These are phyloP conservation scores for Scaptomyza polygonia DNA, from an alignment of 2,888 invertebrate species.

Conservation along the genomic window DNA sequence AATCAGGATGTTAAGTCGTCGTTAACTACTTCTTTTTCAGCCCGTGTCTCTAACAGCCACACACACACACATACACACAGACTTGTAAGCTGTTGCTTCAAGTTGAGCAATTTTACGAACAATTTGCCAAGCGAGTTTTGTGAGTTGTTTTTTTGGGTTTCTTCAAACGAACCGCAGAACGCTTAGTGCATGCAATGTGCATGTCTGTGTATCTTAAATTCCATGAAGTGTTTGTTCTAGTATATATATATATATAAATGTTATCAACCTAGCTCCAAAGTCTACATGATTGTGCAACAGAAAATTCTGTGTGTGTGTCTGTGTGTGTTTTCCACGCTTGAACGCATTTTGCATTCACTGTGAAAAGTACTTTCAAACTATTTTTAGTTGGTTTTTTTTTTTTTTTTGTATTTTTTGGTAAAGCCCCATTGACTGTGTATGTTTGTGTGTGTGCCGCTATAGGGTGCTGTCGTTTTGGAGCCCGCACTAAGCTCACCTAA, in stretches of 20 bases:
- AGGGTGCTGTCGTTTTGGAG: slow-evolving; percentile 3
- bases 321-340: slow-evolving; percentile 13
- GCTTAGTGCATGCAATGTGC: background rate
- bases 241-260: background rate
- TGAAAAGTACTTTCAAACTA: background rate
- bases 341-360: slow-evolving; percentile 2
- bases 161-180: background rate
- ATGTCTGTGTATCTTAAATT: background rate
- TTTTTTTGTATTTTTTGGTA: slow-evolving; percentile 2
- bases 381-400: too few relatives aligned
- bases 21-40: slow-evolving; percentile 22
- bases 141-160: background rate
- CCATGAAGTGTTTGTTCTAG: background rate
- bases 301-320: slow-evolving; percentile 16
- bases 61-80: slow-evolving; percentile 2
- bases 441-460: background rate
- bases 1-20: slow-evolving; percentile 30
- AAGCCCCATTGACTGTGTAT: background rate
- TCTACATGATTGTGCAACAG: slow-evolving; percentile 16
- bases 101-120: slow-evolving; percentile 22
- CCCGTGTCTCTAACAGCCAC: too few relatives aligned
- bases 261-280: background rate
- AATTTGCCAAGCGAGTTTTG: slow-evolving; percentile 13
- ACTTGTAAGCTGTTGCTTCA: slow-evolving; percentile 9
- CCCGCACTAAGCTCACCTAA: slow-evolving; percentile 47